phyloP scores from a whole-genome alignment of 2,113 vertebrate genomes.

The Crotalus horridus region DNA sequence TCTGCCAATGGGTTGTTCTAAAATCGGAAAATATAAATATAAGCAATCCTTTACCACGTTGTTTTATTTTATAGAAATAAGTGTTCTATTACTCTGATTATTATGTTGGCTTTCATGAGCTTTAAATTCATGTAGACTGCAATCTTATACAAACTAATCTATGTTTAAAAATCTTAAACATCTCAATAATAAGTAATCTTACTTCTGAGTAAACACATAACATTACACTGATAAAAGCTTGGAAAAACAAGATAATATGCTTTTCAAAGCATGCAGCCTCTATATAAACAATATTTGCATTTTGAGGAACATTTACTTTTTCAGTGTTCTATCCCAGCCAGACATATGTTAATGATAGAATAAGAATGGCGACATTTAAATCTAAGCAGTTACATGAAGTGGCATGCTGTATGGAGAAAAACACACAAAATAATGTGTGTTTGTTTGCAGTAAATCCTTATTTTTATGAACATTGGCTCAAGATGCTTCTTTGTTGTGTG shows the following conservation, averaged over 20 bases:
- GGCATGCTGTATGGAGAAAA: slow-evolving; percentile 1
- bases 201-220: neutral
- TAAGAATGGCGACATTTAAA: neutral
- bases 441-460: slow-evolving; percentile 18
- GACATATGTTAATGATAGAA: slow-evolving; percentile 34
- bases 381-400: slow-evolving; percentile 26
- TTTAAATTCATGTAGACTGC: slow-evolving; percentile 49
- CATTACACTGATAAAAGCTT: neutral
- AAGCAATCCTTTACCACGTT: neutral
- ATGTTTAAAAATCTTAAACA: neutral
- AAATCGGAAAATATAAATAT: neutral
- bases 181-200: neutral
- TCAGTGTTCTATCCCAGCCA: neutral
- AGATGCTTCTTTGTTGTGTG: neutral
- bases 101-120: neutral
- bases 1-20: neutral
- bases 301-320: slow-evolving; percentile 33
- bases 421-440: neutral
- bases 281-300: slow-evolving; percentile 5
- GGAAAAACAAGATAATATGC: neutral
- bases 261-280: rapidly evolving
- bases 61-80: neutral
- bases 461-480: slow-evolving; percentile 13
- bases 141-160: neutral
- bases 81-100: neutral